Evolutionary conservation across 2,888 invertebrate species (phyloP).

Genomic region (Hirtodrosophila histrioides): DNA sequence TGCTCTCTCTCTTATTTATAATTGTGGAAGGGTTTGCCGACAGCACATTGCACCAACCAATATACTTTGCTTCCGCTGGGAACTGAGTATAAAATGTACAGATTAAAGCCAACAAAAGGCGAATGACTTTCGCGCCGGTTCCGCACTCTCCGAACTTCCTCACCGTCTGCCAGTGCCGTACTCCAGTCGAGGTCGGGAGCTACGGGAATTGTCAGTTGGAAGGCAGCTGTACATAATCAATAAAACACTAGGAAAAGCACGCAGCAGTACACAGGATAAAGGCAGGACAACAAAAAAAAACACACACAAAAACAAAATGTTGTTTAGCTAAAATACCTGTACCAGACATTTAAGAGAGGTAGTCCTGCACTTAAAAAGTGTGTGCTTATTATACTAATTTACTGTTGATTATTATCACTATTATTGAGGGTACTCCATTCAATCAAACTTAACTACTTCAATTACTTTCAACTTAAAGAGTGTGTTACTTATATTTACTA

Average conservation of each 20-base stretch:
- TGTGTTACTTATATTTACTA: too few species aligned
- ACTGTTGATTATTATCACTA: too few species aligned
- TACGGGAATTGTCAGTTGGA: slow-evolving; percentile 49
- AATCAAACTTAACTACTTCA: too few species aligned
- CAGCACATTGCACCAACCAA: too few species aligned
- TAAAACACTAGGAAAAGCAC: slow-evolving; percentile 62
- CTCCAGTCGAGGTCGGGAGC: slow-evolving; percentile 23
- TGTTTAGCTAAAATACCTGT: slow-evolving; percentile 19
- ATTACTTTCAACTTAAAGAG: too few species aligned
- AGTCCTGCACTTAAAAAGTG: neutral
- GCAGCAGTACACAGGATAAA: slow-evolving; percentile 51
- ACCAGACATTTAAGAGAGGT: slow-evolving; percentile 2
- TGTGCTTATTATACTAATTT: too few species aligned
- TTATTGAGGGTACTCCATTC: too few species aligned
- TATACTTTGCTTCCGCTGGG: too few species aligned
- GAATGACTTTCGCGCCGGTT: slow-evolving; percentile 53
- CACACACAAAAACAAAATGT: slow-evolving; percentile 29
- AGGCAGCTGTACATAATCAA: slow-evolving; percentile 63
- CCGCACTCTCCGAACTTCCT: slow-evolving; percentile 16
- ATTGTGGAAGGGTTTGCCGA: too few species aligned
- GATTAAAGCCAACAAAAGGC: slow-evolving; percentile 49
- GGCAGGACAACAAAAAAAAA: slow-evolving; percentile 18
- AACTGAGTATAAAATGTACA: slow-evolving; percentile 15
- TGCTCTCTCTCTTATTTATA: too few species aligned
- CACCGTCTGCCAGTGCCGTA: neutral